Evolutionary conservation across 2,888 invertebrate genomes (phyloP).

Genomic region (Lottia scabra): DNA sequence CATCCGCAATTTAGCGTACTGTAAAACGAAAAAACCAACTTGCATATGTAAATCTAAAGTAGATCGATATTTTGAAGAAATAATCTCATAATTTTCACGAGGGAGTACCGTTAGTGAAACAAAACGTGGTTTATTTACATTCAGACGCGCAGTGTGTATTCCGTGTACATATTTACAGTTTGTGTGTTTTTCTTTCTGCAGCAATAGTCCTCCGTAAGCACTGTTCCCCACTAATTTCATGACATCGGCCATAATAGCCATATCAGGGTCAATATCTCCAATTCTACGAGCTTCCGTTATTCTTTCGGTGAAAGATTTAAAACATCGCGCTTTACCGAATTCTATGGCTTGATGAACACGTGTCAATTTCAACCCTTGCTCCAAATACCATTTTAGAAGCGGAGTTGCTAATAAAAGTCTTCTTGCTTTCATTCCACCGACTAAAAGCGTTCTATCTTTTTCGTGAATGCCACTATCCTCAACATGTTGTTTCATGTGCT

Average conservation of each 20-base stretch:
- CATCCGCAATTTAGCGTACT: conserved; percentile 5
- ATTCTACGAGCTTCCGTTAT: conserved; percentile 7
- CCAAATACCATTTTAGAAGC: too few species aligned
- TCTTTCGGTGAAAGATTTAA: conserved; percentile 9
- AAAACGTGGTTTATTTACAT: neutral
- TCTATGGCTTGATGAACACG: neutral
- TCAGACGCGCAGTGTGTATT: neutral
- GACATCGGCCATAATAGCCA: conserved; percentile 10
- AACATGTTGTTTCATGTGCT: neutral
- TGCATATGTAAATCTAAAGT: neutral
- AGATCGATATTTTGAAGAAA: neutral
- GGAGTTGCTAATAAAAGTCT: too few species aligned
- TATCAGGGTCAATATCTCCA: conserved; percentile 10
- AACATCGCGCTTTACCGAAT: conserved; percentile 5
- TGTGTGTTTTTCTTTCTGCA: conserved; percentile 9
- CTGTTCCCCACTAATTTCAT: conserved; percentile 10
- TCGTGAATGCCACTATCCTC: too few species aligned
- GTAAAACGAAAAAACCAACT: neutral
- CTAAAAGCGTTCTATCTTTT: too few species aligned
- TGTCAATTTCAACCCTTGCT: too few species aligned
- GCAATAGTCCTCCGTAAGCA: conserved; percentile 1
- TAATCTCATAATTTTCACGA: conserved; percentile 6
- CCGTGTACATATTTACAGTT: conserved; percentile 7
- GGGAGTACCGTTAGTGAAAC: too few species aligned
- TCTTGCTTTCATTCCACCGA: too few species aligned